Conservation (phyloP, 2,113 vertebrate species). For the Ictalurus furcatus region DNA sequence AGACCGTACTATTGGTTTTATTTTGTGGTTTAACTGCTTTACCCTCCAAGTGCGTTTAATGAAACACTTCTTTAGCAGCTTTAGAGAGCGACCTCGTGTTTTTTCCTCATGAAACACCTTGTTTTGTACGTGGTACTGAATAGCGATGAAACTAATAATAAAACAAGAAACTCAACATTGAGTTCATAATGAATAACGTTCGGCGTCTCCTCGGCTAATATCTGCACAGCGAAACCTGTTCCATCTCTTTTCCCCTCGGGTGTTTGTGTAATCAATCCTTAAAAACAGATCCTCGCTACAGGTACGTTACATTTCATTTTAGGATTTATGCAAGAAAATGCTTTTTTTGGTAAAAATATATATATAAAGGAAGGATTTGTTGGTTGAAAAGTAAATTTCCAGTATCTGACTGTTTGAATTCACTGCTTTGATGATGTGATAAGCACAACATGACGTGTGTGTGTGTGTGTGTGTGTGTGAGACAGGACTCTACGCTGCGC, state of each 20-base stretch:
- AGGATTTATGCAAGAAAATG: not conserved
- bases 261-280: not conserved
- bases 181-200: not conserved
- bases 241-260: constrained; percentile 12
- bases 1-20: not conserved
- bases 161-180: not conserved
- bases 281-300: not conserved
- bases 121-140: not conserved
- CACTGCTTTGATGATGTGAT: not conserved
- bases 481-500: constrained; percentile 82
- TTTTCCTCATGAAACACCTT: not conserved
- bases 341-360: not conserved
- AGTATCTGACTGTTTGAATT: not conserved
- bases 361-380: not conserved
- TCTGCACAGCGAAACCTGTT: constrained; percentile 12
- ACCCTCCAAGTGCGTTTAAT: not conserved
- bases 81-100: not conserved
- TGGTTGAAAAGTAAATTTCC: not conserved
- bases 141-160: not conserved
- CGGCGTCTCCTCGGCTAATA: not conserved
- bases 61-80: not conserved
- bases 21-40: not conserved
- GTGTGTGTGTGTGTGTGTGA: constrained; percentile 21
- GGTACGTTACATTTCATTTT: not conserved
- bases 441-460: not conserved